Percentiles rank a stretch among this genome's conserved stretches.
These are phyloP conservation scores for Amblyopsis hoosieri DNA, from an alignment of 2,797 vertebrate genomes.

Conservation along the genomic window DNA sequence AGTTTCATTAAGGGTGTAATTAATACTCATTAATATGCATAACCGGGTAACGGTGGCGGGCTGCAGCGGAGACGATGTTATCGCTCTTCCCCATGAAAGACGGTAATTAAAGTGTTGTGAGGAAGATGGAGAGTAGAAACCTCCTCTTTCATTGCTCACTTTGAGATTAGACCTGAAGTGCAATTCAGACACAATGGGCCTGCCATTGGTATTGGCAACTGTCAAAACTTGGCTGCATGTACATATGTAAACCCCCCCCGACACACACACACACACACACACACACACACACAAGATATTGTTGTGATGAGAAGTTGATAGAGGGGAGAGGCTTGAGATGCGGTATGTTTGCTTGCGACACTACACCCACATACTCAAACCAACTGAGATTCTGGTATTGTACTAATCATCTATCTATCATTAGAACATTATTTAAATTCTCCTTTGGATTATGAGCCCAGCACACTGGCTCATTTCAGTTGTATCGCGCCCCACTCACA, in stretches of 20 bases:
- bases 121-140: slow-evolving; percentile 63
- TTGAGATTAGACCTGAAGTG: slow-evolving; percentile 70
- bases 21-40: slow-evolving; percentile 85
- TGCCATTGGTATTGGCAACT: slow-evolving; percentile 59
- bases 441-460: not conserved
- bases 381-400: not conserved
- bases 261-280: slow-evolving; percentile 1
- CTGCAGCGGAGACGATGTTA: slow-evolving; percentile 62
- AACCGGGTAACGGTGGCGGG: slow-evolving; percentile 61
- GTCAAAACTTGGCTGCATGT: slow-evolving; percentile 59
- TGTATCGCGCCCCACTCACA: not conserved
- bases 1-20: slow-evolving; percentile 83
- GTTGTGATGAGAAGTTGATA: slow-evolving; percentile 36
- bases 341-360: slow-evolving; percentile 17
- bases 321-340: slow-evolving; percentile 1
- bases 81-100: slow-evolving; percentile 68
- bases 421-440: no score
- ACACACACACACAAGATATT: slow-evolving; percentile 32
- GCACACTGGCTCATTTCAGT: not conserved
- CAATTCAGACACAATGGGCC: slow-evolving; percentile 62
- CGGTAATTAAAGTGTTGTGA: slow-evolving; percentile 74
- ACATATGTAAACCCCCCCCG: slow-evolving; percentile 54
- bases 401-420: no score
- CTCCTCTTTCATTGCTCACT: slow-evolving; percentile 62
- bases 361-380: slow-evolving; percentile 19